Conservation (phyloP, 1,140 invertebrate species). For the Drosophila biarmipes region DNA sequence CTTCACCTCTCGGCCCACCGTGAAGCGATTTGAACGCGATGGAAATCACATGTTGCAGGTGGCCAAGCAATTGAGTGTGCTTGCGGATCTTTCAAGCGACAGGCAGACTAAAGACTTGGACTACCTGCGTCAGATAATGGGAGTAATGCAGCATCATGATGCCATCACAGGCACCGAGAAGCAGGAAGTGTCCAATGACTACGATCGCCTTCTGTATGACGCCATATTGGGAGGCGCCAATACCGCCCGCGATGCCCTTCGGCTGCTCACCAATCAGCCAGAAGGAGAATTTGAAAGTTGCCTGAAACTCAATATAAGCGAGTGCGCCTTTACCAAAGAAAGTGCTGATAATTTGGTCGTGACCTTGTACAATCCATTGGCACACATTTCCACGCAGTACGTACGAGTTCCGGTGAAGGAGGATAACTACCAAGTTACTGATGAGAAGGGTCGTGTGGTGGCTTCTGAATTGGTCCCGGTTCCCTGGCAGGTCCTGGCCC, state of each 20-base stretch:
- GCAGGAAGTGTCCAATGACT: constrained; percentile 95
- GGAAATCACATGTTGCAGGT: constrained; percentile 93
- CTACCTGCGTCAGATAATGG: constrained; percentile 86
- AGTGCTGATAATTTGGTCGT: constrained; percentile 87
- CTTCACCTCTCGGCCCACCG: constrained; percentile 94
- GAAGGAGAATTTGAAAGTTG: constrained; percentile 86
- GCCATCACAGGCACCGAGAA: constrained; percentile 95
- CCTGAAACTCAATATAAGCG: constrained; percentile 88
- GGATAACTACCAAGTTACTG: constrained; percentile 87
- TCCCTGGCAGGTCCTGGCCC: constrained; percentile 86
- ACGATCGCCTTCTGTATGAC: constrained; percentile 85
- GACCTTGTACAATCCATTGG: constrained; percentile 93
- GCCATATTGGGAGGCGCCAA: constrained; percentile 54
- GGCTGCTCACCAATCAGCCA: constrained; percentile 85
- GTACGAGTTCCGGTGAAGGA: constrained; percentile 90
- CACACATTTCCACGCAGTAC: constrained; percentile 87
- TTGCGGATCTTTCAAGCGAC: constrained; percentile 58
- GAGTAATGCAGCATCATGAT: constrained; percentile 96
- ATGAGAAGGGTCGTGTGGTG: constrained; percentile 83
- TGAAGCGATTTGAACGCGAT: constrained; percentile 92
- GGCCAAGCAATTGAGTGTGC: constrained; percentile 86
- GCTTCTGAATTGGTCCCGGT: constrained; percentile 87
- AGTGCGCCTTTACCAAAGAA: constrained; percentile 84
- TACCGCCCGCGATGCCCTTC: constrained; percentile 65
- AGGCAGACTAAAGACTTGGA: constrained; percentile 72